Evolutionary conservation across 2,113 vertebrate species (phyloP).

Genomic region (Perca fluviatilis): DNA sequence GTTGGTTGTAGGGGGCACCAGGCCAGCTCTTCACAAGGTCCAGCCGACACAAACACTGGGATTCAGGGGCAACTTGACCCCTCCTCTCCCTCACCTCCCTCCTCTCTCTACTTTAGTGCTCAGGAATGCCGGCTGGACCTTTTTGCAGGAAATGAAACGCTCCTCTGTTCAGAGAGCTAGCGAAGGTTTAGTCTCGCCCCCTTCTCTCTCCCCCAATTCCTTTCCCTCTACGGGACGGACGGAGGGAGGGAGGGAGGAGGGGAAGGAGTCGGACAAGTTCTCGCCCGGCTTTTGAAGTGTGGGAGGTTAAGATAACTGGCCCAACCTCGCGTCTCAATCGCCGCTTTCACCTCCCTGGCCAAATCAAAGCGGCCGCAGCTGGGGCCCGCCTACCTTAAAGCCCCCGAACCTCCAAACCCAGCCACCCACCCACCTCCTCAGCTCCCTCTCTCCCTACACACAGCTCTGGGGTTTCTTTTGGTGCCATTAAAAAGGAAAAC

Average conservation of each 20-base stretch:
- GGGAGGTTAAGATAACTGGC: slow-evolving; percentile 90
- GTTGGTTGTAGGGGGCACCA: slow-evolving; percentile 76
- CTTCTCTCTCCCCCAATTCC: slow-evolving; percentile 49
- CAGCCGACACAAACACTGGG: slow-evolving; percentile 84
- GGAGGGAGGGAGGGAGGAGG: slow-evolving; percentile 16
- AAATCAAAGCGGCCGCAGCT: slow-evolving; percentile 85
- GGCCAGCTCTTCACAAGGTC: slow-evolving; percentile 85
- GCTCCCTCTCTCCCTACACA: slow-evolving; percentile 15
- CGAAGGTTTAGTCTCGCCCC: slow-evolving; percentile 51
- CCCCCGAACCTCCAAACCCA: slow-evolving; percentile 53
- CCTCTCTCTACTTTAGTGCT: slow-evolving; percentile 80
- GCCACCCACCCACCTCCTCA: slow-evolving; percentile 38
- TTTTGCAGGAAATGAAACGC: slow-evolving; percentile 88
- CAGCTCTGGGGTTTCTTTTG: slow-evolving; percentile 49
- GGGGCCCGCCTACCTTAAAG: slow-evolving; percentile 71
- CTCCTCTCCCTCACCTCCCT: slow-evolving; percentile 53
- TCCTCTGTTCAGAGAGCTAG: slow-evolving; percentile 86
- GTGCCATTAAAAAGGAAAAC: slow-evolving; percentile 76
- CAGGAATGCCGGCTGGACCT: slow-evolving; percentile 84
- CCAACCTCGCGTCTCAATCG: slow-evolving; percentile 78
- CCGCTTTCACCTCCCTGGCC: slow-evolving; percentile 77
- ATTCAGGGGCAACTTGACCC: slow-evolving; percentile 88
- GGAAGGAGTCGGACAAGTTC: slow-evolving; percentile 63
- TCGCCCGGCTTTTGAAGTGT: slow-evolving; percentile 86
- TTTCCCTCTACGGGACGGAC: slow-evolving; percentile 48